Conservation (phyloP, 2,113 vertebrate genomes). For the Furnarius figulus region DNA sequence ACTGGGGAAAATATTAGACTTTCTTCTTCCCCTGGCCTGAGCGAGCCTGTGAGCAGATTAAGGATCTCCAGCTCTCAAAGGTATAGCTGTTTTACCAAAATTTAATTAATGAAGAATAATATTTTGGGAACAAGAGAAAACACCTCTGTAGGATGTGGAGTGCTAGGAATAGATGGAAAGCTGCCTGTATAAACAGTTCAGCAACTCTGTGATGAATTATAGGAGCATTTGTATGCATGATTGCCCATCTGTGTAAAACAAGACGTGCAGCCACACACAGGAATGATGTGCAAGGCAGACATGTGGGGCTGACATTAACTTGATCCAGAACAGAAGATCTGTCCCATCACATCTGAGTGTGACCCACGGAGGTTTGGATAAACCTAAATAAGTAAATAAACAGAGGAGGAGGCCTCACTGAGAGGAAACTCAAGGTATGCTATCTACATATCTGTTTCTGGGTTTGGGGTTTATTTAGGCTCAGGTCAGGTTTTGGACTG, state of each 20-base stretch:
- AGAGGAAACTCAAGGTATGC: background rate
- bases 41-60: background rate
- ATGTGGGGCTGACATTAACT: background rate
- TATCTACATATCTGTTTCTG: background rate
- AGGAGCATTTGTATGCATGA: constrained; percentile 15
- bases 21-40: background rate
- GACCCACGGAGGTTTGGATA: background rate
- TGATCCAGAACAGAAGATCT: background rate
- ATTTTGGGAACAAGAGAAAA: constrained; percentile 48
- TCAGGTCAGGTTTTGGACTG: background rate
- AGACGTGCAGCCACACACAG: background rate
- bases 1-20: background rate
- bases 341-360: background rate
- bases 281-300: background rate
- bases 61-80: constrained; percentile 10
- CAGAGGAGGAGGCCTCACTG: background rate
- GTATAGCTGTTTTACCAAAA: background rate
- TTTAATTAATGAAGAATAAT: constrained; percentile 48
- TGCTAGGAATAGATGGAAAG: constrained; percentile 11
- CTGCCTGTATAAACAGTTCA: constrained; percentile 18
- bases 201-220: constrained; percentile 10
- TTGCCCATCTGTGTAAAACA: constrained; percentile 13
- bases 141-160: constrained; percentile 17
- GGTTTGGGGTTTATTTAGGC: background rate
- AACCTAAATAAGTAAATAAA: background rate